Evolutionary conservation across 2,888 invertebrate species (phyloP).

Genomic region (Oxytorus armatus): DNA sequence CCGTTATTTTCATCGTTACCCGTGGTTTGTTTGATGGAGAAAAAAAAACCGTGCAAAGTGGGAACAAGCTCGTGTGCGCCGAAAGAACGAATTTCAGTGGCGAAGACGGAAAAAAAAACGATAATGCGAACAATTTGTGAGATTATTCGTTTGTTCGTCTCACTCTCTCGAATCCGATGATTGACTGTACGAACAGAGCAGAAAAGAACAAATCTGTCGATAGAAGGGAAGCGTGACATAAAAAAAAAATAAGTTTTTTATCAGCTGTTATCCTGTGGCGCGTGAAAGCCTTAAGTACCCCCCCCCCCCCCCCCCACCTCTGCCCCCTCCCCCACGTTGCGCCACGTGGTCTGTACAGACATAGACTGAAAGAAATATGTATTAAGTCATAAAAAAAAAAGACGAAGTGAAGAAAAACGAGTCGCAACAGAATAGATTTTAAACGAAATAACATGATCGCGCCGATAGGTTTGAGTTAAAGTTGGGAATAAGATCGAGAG

Average conservation of each 20-base stretch:
- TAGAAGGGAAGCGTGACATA: not conserved
- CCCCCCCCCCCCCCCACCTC: not conserved
- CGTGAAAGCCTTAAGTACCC: conserved; percentile 49
- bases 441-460: conserved; percentile 39
- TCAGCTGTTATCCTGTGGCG: conserved; percentile 54
- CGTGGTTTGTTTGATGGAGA: too few species aligned
- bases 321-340: conserved; percentile 57
- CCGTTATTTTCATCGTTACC: too few species aligned
- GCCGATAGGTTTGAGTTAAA: conserved; percentile 11
- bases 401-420: conserved; percentile 24
- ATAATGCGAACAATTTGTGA: conserved; percentile 28
- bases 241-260: conserved; percentile 8
- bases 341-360: conserved; percentile 76
- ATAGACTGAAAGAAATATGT: conserved; percentile 77
- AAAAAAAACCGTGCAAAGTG: conserved; percentile 1
- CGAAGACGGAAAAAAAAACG: conserved; percentile 28
- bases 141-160: conserved; percentile 53
- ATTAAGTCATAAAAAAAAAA: conserved; percentile 56
- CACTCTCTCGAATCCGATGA: conserved; percentile 51
- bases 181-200: not conserved
- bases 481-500: too few species aligned
- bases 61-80: conserved; percentile 32
- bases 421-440: conserved; percentile 9
- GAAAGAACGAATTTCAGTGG: not conserved
- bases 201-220: conserved; percentile 18